Evolutionary conservation across 1,140 invertebrate species (phyloP).

Genomic region (Cyrtorhinus lividipennis): DNA sequence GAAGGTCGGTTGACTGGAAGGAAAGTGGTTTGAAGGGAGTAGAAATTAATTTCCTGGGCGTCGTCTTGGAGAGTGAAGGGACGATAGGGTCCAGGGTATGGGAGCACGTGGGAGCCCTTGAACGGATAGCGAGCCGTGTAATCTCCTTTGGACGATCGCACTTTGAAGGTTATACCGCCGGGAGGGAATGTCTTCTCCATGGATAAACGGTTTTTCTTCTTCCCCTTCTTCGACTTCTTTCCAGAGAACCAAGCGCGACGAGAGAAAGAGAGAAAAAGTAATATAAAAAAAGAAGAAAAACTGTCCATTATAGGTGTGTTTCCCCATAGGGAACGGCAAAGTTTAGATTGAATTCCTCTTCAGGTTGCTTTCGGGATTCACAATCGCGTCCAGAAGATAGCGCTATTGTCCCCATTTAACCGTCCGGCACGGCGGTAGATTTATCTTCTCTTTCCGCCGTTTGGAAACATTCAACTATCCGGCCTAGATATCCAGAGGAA

Average conservation of each 20-base stretch:
- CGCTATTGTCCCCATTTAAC: background rate
- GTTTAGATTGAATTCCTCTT: background rate
- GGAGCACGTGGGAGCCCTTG: background rate
- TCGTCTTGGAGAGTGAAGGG: background rate
- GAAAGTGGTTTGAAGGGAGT: slow-evolving; percentile 2
- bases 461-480: too few relatives aligned
- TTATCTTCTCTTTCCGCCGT: too few relatives aligned
- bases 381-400: background rate
- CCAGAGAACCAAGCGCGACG: too few relatives aligned
- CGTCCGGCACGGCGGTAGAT: background rate
- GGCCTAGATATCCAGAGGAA: too few relatives aligned
- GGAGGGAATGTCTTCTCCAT: background rate
- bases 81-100: background rate
- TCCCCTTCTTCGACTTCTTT: too few relatives aligned
- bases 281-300: background rate
- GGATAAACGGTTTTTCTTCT: background rate
- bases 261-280: too few relatives aligned
- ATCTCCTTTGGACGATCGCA: background rate
- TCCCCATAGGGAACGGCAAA: background rate
- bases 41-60: slow-evolving; percentile 5
- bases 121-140: background rate
- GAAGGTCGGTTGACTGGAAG: background rate
- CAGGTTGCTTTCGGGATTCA: background rate
- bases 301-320: background rate
- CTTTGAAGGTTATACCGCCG: background rate